A percentile compares a stretch with the other conserved stretches of the same genome.
Evolutionary conservation across 1,140 invertebrate species (phyloP).

Genomic region (Ceratina japonica): DNA sequence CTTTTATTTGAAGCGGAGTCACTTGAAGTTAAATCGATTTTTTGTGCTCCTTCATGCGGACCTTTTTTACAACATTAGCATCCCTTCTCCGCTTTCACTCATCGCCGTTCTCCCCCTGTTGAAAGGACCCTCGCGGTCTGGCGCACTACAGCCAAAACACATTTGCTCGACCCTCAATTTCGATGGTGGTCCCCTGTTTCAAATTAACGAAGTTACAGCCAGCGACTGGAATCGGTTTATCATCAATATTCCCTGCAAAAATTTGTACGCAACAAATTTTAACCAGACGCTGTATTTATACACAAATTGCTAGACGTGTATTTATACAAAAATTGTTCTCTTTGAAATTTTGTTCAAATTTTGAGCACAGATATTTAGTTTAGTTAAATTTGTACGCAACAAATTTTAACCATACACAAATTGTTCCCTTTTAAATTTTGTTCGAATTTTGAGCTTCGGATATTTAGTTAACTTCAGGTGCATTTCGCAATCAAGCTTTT

Average conservation of each 20-base stretch:
- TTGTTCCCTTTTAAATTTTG: too few species aligned
- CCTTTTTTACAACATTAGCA: background rate
- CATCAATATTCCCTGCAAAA: conserved; percentile 29
- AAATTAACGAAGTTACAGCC: conserved; percentile 36
- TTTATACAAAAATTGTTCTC: too few species aligned
- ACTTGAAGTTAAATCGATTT: background rate
- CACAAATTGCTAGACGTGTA: too few species aligned
- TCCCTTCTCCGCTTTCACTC: conserved; percentile 1
- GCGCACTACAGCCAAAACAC: conserved; percentile 43
- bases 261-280: background rate
- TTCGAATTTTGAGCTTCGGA: too few species aligned
- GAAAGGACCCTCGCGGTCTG: conserved; percentile 21
- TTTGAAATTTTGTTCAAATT: too few species aligned
- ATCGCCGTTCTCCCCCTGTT: background rate
- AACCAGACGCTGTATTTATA: background rate
- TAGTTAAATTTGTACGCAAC: too few species aligned
- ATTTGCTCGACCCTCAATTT: conserved; percentile 53
- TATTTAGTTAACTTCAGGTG: conserved; percentile 14
- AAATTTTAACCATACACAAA: too few species aligned
- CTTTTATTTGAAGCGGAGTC: conserved; percentile 3
- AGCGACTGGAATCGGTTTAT: conserved; percentile 12
- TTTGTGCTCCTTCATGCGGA: background rate
- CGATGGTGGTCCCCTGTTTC: conserved; percentile 8
- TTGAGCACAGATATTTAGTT: too few species aligned
- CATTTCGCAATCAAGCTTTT: background rate